Base-by-base conservation (phyloP, 1,140 invertebrate species). In the Brachionus rubens region DNA sequence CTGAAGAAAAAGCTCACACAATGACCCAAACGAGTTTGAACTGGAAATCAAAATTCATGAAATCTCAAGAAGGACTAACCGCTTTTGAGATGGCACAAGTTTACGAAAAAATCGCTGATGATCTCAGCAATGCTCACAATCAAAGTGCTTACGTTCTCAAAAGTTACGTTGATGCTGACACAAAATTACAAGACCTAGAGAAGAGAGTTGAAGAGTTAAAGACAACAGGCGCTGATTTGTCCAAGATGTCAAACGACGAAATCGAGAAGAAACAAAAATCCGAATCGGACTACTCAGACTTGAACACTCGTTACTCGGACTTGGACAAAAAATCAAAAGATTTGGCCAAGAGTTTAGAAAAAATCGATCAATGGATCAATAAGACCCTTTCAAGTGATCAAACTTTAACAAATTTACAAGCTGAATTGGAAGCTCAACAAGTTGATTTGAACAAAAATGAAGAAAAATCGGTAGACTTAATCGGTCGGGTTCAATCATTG, bases 351-450 rank as follows among this genome's bases (percentile, higher is more conserved):
- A 36, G 41, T 24, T 41, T 72, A 28, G 46, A 50, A 28, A 48
- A 40, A 50, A 50, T 72, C 36, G 68, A 72, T 24, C 28, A 30
- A 16, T 72, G 68, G 68, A 72, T 72, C 9, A 72, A 72, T 26
- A 54, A 50, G 21, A 72, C 68, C 0, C 26, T 50, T 9, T 26
- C n/a, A 5, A 72, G 68, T 54, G 68, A 72, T 36, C 50, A 48
- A 54, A 54, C 47, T 33, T 26, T 72, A 14, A 40, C 5, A 7
- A 54, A 72, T 48, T 24, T 72, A 10, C 16, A 72, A 24, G 7
- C 46, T 0, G 50, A 72, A 50, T 72, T 72, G 7, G 19, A 72
- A 36, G 21, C 3, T 26, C 68, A 72, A 50, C 28, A 72, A 40
- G 9, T 36, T 12, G 46, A 50, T 21, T 26, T 72, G 19, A 30